A percentile compares a stretch with the other conserved stretches of the same genome.
Evolutionary conservation across 2,888 invertebrate genomes (phyloP).

Genomic region (Dysmachus trigonus): DNA sequence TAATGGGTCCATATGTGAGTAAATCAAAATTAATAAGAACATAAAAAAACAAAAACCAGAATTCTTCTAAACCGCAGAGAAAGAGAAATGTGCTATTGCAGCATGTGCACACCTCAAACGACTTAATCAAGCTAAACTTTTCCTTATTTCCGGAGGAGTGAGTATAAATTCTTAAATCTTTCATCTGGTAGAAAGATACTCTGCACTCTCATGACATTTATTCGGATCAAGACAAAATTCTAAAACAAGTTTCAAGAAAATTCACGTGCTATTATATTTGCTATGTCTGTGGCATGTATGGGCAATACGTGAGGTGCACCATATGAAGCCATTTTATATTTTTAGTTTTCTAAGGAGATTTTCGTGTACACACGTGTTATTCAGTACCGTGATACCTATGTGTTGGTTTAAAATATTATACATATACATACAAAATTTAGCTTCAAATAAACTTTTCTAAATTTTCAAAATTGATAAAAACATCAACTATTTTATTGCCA

Average conservation of each 20-base stretch:
- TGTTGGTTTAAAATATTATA: background rate
- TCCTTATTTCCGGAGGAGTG: background rate
- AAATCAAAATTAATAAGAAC: background rate
- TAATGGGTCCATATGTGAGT: background rate
- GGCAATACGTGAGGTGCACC: background rate
- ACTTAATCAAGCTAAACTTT: background rate
- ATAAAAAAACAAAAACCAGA: background rate
- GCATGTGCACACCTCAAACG: background rate
- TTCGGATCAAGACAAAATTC: background rate
- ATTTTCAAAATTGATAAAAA: too few relatives aligned
- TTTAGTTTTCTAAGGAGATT: background rate
- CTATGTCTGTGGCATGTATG: background rate
- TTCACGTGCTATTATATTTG: background rate
- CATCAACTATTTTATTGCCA: too few relatives aligned
- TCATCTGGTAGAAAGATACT: background rate
- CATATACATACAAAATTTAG: background rate
- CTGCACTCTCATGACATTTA: background rate
- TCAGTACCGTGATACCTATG: background rate
- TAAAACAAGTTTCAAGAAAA: background rate
- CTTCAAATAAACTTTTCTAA: too few relatives aligned
- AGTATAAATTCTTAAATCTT: background rate
- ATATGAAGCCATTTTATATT: background rate
- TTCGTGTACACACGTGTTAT: background rate
- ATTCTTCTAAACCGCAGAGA: background rate
- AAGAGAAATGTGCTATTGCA: background rate